These are phyloP conservation scores for Lasioglossum marginatum DNA, from an alignment of 2,888 invertebrate species.

Conservation along the genomic window DNA sequence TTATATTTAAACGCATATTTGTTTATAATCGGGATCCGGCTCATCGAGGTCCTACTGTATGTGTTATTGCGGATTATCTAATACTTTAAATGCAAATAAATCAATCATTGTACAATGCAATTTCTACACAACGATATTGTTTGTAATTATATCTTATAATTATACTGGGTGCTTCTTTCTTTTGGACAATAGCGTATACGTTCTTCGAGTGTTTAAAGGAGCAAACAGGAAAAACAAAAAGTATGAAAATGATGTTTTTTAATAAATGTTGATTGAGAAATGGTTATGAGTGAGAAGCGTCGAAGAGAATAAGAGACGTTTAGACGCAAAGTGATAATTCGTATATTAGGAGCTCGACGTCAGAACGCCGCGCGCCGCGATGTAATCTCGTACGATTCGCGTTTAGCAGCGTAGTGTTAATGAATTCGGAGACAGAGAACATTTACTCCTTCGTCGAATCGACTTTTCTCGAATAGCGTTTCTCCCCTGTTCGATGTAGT, in stretches of 20 bases:
- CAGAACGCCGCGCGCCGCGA: background rate
- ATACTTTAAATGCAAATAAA: too few species aligned
- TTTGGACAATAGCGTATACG: background rate
- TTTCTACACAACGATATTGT: too few species aligned
- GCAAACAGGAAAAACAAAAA: background rate
- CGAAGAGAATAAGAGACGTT: slow-evolving; percentile 16
- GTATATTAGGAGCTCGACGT: background rate
- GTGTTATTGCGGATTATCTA: too few species aligned
- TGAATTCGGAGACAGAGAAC: slow-evolving; percentile 4
- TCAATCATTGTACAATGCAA: too few species aligned
- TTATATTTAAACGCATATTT: too few species aligned
- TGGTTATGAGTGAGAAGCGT: slow-evolving; percentile 33
- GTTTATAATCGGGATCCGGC: too few species aligned
- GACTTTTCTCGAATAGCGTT: slow-evolving; percentile 35
- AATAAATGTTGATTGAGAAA: slow-evolving; percentile 13
- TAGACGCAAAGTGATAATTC: slow-evolving; percentile 21
- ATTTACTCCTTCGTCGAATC: slow-evolving; percentile 32
- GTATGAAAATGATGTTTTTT: background rate
- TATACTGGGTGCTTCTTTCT: too few species aligned
- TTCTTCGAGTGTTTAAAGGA: background rate
- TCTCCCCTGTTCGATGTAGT: slow-evolving; percentile 44
- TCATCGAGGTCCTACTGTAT: too few species aligned
- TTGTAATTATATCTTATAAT: too few species aligned
- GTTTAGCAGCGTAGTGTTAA: slow-evolving; percentile 13
- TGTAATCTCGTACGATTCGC: slow-evolving; percentile 10